These are phyloP conservation scores for Zaprionus ghesquierei DNA, from an alignment of 1,140 invertebrate genomes.

Conservation along the genomic window DNA sequence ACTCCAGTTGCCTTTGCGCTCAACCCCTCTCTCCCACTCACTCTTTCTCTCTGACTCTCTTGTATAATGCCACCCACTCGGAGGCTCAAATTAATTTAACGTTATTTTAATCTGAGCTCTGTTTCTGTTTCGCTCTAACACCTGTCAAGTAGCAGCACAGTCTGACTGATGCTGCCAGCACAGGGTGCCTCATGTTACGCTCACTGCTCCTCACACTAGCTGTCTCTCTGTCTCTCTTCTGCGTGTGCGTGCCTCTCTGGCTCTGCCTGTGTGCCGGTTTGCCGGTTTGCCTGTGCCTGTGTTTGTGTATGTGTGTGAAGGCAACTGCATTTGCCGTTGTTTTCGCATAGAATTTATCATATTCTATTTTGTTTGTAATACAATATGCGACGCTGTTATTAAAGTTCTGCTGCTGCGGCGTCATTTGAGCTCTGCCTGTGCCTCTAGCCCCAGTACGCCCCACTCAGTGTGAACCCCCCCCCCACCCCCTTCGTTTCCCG, in stretches of 20 bases:
- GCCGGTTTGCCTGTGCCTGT: neutral
- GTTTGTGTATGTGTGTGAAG: conserved; percentile 1
- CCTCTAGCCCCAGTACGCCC: neutral
- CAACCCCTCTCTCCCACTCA: neutral
- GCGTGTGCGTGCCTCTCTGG: neutral
- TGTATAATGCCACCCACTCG: conserved; percentile 53
- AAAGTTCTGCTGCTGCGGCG: conserved; percentile 75
- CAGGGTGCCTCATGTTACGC: conserved; percentile 68
- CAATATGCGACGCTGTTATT: conserved; percentile 71
- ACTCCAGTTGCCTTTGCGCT: conserved; percentile 11
- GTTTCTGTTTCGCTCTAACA: conserved; percentile 33
- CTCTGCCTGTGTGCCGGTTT: neutral
- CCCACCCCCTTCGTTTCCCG: neutral
- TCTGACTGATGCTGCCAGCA: conserved; percentile 49
- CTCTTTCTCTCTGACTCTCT: neutral
- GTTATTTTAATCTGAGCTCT: conserved; percentile 77
- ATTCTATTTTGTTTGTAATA: conserved; percentile 80
- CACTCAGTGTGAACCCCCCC: neutral
- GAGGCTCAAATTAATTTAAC: conserved; percentile 77
- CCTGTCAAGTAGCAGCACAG: conserved; percentile 17
- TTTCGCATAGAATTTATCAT: conserved; percentile 77
- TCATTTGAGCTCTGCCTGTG: conserved; percentile 59
- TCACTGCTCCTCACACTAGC: neutral
- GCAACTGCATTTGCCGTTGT: conserved; percentile 57
- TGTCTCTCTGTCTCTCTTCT: neutral